Base-by-base conservation (phyloP, 2,888 invertebrate species). In the Orthosia gracilis region DNA sequence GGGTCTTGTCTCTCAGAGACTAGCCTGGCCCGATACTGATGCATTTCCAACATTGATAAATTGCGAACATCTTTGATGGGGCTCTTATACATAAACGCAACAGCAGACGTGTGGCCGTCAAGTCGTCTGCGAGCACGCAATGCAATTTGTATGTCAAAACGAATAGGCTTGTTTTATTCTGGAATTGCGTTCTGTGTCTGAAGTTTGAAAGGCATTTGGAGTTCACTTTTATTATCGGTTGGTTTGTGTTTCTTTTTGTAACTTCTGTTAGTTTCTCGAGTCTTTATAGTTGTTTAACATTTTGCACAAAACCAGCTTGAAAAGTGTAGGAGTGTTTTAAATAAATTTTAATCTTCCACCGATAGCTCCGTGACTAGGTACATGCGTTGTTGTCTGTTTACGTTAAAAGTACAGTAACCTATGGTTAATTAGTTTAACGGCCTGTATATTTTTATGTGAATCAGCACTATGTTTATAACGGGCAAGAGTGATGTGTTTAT, bases 401-500 rank as follows among this genome's bases (percentile, higher is more conserved):
- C 67, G 58, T 83, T 72, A 57, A 64, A 73, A 75, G 69, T 78
- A 77, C 84, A 84, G 73, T 79, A 83, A 85, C 84, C 80, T 79
- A 84, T 68, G 65, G 73, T 73, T 78, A 74, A 82, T 86, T 75
- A 80, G 78, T 84, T 79, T 80, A 84, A 78, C 79, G 76, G 73
- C 76, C 76, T 67, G 58, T 74, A 71, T 73, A 68, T 69, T 77
- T 83, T 75, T 72, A 75, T 78, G 65, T 82, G 83, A 78, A 85
- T 85, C 80, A 84, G 69, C 72, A 69, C 62, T 40, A 63, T 78
- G 75, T 86, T 82, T 84, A 84, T 61, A 73, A 67, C 45, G 65
- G 61, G 55, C 47, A 69, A 69, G 72, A 82, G 50, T 82, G 76
- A 85, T 80, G 74, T 85, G 86, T 85, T 86, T 85, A 86, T 72